Percentiles rank a stretch among this genome's conserved stretches.
Evolutionary conservation across 2,888 invertebrate genomes (phyloP).

Genomic region (Lamproptera curius): DNA sequence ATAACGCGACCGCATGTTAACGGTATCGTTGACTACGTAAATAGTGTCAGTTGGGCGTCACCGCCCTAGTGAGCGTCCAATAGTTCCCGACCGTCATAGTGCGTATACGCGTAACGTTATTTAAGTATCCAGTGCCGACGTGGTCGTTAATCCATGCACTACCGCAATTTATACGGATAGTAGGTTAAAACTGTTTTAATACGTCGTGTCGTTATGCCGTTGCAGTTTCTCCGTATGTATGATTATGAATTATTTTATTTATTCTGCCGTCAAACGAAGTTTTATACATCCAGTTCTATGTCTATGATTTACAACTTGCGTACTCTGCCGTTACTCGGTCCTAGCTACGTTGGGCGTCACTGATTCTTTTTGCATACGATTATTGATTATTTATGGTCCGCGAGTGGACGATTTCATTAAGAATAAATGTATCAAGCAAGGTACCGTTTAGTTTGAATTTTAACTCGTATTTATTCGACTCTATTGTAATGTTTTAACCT

Average conservation of each 20-base stretch:
- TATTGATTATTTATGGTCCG: constrained; percentile 21
- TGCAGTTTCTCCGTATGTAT: background rate
- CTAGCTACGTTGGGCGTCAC: background rate
- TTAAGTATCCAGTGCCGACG: too few relatives aligned
- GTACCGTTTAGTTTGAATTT: constrained; percentile 26
- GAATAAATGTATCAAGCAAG: constrained; percentile 31
- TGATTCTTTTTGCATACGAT: background rate
- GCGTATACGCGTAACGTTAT: background rate
- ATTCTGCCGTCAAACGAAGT: background rate
- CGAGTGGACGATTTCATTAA: constrained; percentile 31
- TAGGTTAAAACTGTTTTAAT: too few relatives aligned
- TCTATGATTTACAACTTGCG: background rate
- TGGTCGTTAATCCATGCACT: too few relatives aligned
- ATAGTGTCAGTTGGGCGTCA: background rate
- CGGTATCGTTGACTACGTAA: background rate
- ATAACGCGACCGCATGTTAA: constrained; percentile 12
- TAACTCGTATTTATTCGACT: constrained; percentile 29
- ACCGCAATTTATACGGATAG: too few relatives aligned
- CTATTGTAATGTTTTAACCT: constrained; percentile 14
- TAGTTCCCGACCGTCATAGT: constrained; percentile 7
- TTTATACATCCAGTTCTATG: constrained; percentile 1
- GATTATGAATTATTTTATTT: background rate
- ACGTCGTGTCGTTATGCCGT: too few relatives aligned
- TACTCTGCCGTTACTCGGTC: background rate
- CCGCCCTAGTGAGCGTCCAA: background rate